Evolutionary conservation across 2,797 vertebrate genomes (phyloP), one percentile per base, ranked within the genome.

Genomic region (Echeneis naucrates): DNA sequence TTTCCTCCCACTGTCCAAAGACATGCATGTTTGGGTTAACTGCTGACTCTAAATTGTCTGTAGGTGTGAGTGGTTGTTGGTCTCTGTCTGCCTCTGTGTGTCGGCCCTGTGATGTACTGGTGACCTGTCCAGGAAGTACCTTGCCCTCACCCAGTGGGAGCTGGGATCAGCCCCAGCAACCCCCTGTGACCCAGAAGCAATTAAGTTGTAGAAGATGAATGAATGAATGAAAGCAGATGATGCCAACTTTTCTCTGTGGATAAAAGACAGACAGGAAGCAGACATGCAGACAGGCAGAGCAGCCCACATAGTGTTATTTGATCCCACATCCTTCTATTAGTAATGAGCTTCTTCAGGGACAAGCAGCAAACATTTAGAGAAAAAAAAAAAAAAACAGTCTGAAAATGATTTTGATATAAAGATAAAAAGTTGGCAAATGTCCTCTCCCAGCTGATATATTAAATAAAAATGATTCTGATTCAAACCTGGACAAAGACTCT

Each of bases 391-490:
- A 19, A 7, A 23, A 53, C 26, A n/a, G 24, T 55, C 27, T 74
- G 23, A 0, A 37, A 45, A 56, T 30, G 0, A 61, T 61, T 51
- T 21, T 53, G 27, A 73, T 33, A 11, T 27, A 68, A 73, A 42
- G 40, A 32, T 27, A 68, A 61, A 16, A 69, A n/a, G 17, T 2
- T 74, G 48, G 51, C 24, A 4, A 40, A 42, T 10, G 32, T 60
- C 24, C 17, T 24, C 8, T 56, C 38, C 10, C 3, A 63, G 77
- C 37, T 71, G 52, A 74, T 52, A 66, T 68, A 42, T 33, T 33
- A 33, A 5, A 7, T 45, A 37, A n/a, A 75, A 68, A 69, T 58
- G 4, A 78, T 60, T 48, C 55, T 16, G 54, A 64, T 59, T 26
- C 33, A 35, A 68, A 48, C 35, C 26, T 6, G 14, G 8, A 38